phyloP scores from a whole-genome alignment of 2,113 vertebrate species.

The Chaetops frenatus region DNA sequence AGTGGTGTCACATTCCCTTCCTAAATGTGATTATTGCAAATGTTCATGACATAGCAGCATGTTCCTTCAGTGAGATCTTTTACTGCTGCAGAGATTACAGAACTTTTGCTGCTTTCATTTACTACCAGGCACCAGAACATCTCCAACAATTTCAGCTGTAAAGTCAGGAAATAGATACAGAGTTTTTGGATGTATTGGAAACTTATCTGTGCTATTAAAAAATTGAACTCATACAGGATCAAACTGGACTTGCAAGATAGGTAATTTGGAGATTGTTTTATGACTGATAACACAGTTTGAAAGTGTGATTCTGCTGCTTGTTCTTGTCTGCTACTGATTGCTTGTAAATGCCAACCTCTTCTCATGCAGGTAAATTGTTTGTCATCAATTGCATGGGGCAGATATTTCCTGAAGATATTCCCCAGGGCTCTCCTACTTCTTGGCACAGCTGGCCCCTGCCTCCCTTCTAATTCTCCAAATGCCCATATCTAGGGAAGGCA shows the following conservation, averaged over 20 bases:
- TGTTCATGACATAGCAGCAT: background rate
- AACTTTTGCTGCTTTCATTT: conserved; percentile 6
- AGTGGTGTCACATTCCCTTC: conserved; percentile 10
- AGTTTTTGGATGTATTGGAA: background rate
- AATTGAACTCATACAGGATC: background rate
- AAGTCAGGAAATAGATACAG: background rate
- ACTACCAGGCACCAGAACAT: background rate
- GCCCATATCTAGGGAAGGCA: background rate
- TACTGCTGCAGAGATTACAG: background rate
- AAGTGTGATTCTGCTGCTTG: background rate
- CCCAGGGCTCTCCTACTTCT: background rate
- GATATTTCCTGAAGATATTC: background rate
- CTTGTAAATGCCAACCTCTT: background rate
- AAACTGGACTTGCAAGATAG: background rate
- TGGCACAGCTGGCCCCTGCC: background rate
- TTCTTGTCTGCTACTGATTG: background rate
- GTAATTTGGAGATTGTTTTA: background rate
- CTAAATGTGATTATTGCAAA: conserved; percentile 19
- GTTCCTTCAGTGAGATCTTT: background rate
- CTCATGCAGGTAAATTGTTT: background rate
- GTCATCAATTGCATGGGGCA: background rate
- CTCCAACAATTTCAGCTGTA: background rate
- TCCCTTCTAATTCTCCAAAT: background rate
- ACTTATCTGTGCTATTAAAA: background rate
- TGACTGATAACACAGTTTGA: background rate